Percentiles rank a stretch among this genome's conserved stretches.
phyloP scores from a whole-genome alignment of 2,888 invertebrate genomes.

The Drosophila eohydei region DNA sequence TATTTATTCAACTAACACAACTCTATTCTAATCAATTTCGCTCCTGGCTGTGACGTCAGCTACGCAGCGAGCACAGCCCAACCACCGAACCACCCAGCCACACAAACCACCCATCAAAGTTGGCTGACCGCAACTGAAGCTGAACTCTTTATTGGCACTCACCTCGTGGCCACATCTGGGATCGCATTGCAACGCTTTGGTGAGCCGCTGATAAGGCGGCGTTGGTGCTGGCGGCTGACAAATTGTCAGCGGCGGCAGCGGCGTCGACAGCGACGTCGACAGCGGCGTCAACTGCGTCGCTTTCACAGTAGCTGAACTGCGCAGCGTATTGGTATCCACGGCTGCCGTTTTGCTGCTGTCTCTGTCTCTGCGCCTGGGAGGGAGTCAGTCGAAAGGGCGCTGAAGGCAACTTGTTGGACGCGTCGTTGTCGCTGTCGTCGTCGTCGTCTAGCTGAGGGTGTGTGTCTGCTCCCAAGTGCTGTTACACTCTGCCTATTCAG shows the following conservation, averaged over 20 bases:
- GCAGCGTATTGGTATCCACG: constrained; percentile 85
- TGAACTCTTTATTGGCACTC: constrained; percentile 58
- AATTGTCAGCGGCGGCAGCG: constrained; percentile 71
- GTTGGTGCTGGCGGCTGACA: constrained; percentile 83
- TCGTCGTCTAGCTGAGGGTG: not conserved
- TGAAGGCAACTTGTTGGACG: constrained; percentile 56
- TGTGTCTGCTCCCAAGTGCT: constrained; percentile 1
- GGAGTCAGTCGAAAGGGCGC: constrained; percentile 30
- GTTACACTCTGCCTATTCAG: constrained; percentile 4
- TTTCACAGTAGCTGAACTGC: constrained; percentile 79
- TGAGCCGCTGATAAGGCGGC: constrained; percentile 86
- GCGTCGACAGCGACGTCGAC: constrained; percentile 43
- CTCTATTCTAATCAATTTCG: constrained; percentile 13
- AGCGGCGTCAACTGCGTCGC: constrained; percentile 45
- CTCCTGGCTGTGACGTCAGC: constrained; percentile 52
- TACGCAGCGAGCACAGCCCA: not conserved
- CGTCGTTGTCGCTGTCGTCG: not conserved
- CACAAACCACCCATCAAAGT: constrained; percentile 21
- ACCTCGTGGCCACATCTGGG: constrained; percentile 86
- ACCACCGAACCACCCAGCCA: not conserved
- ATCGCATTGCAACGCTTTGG: constrained; percentile 86
- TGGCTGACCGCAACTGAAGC: constrained; percentile 44
- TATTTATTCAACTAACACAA: constrained; percentile 2
- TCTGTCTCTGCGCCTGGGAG: constrained; percentile 39
- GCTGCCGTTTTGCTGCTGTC: constrained; percentile 83